Conservation (phyloP, 2,888 invertebrate species). For the Crioceris asparagi region DNA sequence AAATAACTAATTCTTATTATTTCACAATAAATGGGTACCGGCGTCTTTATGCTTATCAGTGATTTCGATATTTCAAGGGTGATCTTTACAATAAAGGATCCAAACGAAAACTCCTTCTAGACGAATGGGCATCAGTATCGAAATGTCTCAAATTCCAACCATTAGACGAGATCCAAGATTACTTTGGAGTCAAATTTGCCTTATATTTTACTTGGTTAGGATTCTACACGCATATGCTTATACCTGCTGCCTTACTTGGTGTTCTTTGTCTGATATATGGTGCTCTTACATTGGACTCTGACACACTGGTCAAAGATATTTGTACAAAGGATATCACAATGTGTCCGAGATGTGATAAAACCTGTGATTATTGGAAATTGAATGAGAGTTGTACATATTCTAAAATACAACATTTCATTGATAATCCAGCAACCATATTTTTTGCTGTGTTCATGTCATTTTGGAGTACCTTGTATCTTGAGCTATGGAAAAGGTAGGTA, state of each 20-base stretch:
- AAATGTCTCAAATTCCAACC: conserved; percentile 67
- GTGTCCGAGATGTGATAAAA: conserved; percentile 72
- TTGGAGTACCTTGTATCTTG: conserved; percentile 71
- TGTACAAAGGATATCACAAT: conserved; percentile 53
- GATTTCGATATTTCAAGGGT: conserved; percentile 35
- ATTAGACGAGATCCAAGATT: conserved; percentile 64
- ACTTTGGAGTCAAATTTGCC: conserved; percentile 67
- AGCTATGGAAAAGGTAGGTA: conserved; percentile 62
- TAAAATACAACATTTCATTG: conserved; percentile 66
- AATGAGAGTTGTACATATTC: conserved; percentile 61
- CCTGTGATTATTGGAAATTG: conserved; percentile 65
- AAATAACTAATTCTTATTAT: background rate
- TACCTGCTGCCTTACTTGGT: conserved; percentile 60
- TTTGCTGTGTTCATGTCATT: conserved; percentile 76
- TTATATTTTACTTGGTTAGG: conserved; percentile 80
- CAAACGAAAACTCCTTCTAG: conserved; percentile 45
- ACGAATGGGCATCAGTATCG: conserved; percentile 60
- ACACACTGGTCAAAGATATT: conserved; percentile 46
- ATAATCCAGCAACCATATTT: conserved; percentile 67
- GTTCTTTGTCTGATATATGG: conserved; percentile 55
- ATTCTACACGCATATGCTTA: conserved; percentile 74
- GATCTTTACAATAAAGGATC: conserved; percentile 41
- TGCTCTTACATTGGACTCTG: conserved; percentile 38
- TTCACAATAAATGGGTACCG: background rate
- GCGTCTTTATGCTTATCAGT: background rate